Conservation (phyloP, 2,888 invertebrate genomes). For the Thysanoteuthis rhombus region DNA sequence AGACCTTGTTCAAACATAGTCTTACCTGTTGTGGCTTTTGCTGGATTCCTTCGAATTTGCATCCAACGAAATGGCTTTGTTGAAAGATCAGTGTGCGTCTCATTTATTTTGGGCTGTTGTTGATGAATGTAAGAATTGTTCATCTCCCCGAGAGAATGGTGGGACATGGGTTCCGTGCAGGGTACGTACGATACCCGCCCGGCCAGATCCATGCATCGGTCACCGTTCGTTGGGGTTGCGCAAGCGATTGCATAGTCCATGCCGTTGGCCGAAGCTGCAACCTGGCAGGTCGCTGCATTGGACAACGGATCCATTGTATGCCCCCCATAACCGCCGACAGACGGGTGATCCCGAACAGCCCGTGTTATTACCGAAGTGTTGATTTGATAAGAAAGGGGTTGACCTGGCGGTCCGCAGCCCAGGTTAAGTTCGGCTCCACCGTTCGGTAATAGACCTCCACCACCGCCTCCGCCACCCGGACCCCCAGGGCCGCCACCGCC, state of each 20-base stretch:
- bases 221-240: conserved; percentile 34
- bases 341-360: conserved; percentile 34
- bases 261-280: conserved; percentile 37
- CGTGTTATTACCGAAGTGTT: conserved; percentile 46
- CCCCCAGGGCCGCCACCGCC: background rate
- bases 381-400: conserved; percentile 44
- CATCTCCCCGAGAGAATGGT: conserved; percentile 16
- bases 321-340: conserved; percentile 41
- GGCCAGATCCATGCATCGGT: conserved; percentile 17
- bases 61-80: conserved; percentile 90
- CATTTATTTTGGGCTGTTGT: conserved; percentile 52
- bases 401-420: conserved; percentile 36
- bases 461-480: conserved; percentile 20
- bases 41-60: conserved; percentile 96
- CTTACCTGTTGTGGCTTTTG: conserved; percentile 76
- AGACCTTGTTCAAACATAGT: conserved; percentile 71
- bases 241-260: conserved; percentile 24
- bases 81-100: conserved; percentile 51
- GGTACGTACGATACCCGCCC: conserved; percentile 17
- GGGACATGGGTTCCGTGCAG: conserved; percentile 15
- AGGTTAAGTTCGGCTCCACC: conserved; percentile 36
- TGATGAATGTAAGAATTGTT: conserved; percentile 38
- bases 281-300: conserved; percentile 38
- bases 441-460: conserved; percentile 25
- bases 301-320: conserved; percentile 33